Base-by-base conservation (phyloP, 2,888 invertebrate genomes). In the Euplagia quadripunctaria region DNA sequence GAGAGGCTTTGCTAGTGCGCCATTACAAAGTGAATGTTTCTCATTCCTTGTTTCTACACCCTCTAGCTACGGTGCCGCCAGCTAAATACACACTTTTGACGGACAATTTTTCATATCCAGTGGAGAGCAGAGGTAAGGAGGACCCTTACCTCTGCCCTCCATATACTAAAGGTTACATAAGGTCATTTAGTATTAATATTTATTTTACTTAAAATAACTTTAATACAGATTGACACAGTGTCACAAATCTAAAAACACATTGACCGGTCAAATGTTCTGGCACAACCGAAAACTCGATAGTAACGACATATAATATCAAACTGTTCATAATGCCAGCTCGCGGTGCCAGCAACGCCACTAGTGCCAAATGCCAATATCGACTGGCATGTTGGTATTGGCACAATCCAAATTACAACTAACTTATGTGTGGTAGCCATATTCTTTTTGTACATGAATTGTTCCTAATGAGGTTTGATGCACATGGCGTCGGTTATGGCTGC, bases 361-460 rank as follows among this genome's bases (percentile, higher is more conserved):
- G 66, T 82, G 87, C 89, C 88, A 89, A 87, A 86, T 89, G 84
- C 88, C 88, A 72, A 68, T 72, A 82, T 85, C 79, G 74, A 63
- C 80, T 79, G 80, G 85, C 87, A 78, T 85, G 83, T 85, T 79
- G 63, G 64, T 14, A 71, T 81, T 78, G 84, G 79, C 82, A 78
- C 72, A 61, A 61, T 61, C 31, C 20, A 61, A 11, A 20, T 61
- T 61, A 14, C 43, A 46, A 46, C 8, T 61, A 31, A 61, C 58
- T 61, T 20, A 20, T 31, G 58, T 20, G 20, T 61, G 14, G 31
- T 61, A 5, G 58, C 4, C 14, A 11, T 31, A 61, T 31, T 61
- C 14, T 20, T 61, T 61, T 61, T 20, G 12, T 46, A 8, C 43
- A 46, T 9, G 4, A 46, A 46, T 46, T 46, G 43, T 6, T 46